Evolutionary conservation across 2,888 invertebrate genomes (phyloP).

Genomic region (Cryptophagus acutangulus): DNA sequence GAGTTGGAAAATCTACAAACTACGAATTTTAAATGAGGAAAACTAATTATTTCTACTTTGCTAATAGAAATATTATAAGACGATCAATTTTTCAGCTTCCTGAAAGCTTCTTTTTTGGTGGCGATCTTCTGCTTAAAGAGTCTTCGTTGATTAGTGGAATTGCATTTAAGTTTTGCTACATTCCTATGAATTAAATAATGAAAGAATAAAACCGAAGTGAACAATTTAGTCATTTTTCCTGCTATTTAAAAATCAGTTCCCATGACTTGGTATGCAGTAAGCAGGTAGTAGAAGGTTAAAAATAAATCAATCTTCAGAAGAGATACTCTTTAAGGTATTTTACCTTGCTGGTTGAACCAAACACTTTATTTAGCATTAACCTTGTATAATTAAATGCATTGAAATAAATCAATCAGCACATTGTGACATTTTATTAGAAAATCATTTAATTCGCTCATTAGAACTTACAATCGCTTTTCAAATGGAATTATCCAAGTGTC

Average conservation of each 20-base stretch:
- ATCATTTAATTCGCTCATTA: too few relatives aligned
- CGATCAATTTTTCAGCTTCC: not conserved
- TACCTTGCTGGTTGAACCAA: conserved; percentile 29
- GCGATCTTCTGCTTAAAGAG: too few relatives aligned
- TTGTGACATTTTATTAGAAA: conserved; percentile 1
- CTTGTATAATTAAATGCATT: conserved; percentile 21
- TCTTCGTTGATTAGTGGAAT: too few relatives aligned
- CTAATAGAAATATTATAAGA: not conserved
- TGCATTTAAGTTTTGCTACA: too few relatives aligned
- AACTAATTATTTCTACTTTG: too few relatives aligned
- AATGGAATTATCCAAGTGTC: too few relatives aligned
- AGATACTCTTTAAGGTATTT: conserved; percentile 31
- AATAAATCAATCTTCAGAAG: conserved; percentile 33
- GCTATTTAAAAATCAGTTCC: conserved; percentile 36
- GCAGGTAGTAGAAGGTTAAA: conserved; percentile 28
- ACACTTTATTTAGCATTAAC: conserved; percentile 24
- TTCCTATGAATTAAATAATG: too few relatives aligned
- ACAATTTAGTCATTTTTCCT: conserved; percentile 21
- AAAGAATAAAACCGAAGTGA: conserved; percentile 18
- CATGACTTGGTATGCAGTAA: conserved; percentile 35
- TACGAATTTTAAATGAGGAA: too few relatives aligned
- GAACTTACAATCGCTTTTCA: too few relatives aligned
- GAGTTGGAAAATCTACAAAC: not conserved
- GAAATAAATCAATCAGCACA: conserved; percentile 16
- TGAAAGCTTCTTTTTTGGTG: too few relatives aligned